phyloP scores from a whole-genome alignment of 2,888 invertebrate species.

The Ametastegia equiseti region DNA sequence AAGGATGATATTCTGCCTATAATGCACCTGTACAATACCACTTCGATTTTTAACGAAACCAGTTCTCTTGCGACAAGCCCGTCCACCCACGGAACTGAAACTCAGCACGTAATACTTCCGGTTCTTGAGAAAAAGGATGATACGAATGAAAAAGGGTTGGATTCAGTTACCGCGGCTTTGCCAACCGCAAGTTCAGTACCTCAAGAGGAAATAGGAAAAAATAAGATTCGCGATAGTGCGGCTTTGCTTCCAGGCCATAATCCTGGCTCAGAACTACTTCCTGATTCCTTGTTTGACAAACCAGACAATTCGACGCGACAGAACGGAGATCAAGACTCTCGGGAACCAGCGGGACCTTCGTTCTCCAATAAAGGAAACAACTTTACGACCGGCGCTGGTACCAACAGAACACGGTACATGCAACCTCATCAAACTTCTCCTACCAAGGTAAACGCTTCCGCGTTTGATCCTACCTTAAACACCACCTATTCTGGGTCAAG shows the following conservation, averaged over 20 bases:
- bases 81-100: conserved; percentile 31
- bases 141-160: not conserved
- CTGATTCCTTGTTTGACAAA: conserved; percentile 29
- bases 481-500: conserved; percentile 65
- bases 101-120: conserved; percentile 46
- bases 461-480: conserved; percentile 64
- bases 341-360: conserved; percentile 47
- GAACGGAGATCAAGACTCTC: conserved; percentile 12
- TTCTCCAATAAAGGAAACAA: conserved; percentile 45
- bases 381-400: conserved; percentile 24
- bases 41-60: conserved; percentile 70
- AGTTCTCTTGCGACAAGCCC: conserved; percentile 48
- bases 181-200: conserved; percentile 24
- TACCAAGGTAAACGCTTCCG: conserved; percentile 64
- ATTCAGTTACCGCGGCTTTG: conserved; percentile 1
- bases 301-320: conserved; percentile 37
- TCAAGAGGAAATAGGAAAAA: not conserved
- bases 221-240: conserved; percentile 12
- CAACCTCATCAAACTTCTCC: conserved; percentile 61
- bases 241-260: not conserved
- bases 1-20: conserved; percentile 72
- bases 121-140: conserved; percentile 11
- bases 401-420: conserved; percentile 62
- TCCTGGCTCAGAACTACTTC: not conserved
- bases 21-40: conserved; percentile 73